Evolutionary conservation across 2,888 invertebrate species (phyloP).

Genomic region (Autographa pulchrina): DNA sequence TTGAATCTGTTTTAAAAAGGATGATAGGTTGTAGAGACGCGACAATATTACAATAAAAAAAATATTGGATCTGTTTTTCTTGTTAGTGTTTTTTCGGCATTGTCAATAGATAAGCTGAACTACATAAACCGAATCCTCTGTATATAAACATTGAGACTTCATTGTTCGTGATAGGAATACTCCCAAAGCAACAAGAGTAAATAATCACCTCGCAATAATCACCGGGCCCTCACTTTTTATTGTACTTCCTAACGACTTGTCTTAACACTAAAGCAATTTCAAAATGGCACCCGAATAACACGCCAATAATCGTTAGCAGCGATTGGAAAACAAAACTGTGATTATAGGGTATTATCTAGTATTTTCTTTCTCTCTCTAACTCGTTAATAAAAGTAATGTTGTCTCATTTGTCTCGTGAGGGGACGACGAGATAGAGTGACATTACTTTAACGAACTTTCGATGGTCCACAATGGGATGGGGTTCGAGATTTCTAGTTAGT

Average conservation of each 20-base stretch:
- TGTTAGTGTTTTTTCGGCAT: not conserved
- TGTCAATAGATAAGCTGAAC: not conserved
- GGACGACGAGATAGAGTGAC: constrained; percentile 83
- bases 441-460: constrained; percentile 89
- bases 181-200: constrained; percentile 46
- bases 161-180: constrained; percentile 29
- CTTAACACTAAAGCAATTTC: constrained; percentile 87
- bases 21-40: not conserved
- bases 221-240: constrained; percentile 80
- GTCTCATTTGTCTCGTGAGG: constrained; percentile 79
- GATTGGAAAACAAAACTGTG: constrained; percentile 92
- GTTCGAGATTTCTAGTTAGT: constrained; percentile 66
- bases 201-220: constrained; percentile 72
- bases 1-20: not conserved
- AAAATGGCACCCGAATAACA: constrained; percentile 90
- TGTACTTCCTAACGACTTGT: constrained; percentile 86
- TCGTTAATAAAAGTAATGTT: constrained; percentile 60
- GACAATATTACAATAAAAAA: not conserved
- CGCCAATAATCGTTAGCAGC: constrained; percentile 91
- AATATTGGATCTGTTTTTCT: not conserved
- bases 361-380: constrained; percentile 71
- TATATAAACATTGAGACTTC: not conserved
- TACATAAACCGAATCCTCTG: not conserved
- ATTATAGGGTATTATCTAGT: constrained; percentile 89
- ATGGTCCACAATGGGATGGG: constrained; percentile 80